These are phyloP conservation scores for Hypotaenidia okinawae DNA, from an alignment of 2,797 vertebrate genomes.

Conservation along the genomic window DNA sequence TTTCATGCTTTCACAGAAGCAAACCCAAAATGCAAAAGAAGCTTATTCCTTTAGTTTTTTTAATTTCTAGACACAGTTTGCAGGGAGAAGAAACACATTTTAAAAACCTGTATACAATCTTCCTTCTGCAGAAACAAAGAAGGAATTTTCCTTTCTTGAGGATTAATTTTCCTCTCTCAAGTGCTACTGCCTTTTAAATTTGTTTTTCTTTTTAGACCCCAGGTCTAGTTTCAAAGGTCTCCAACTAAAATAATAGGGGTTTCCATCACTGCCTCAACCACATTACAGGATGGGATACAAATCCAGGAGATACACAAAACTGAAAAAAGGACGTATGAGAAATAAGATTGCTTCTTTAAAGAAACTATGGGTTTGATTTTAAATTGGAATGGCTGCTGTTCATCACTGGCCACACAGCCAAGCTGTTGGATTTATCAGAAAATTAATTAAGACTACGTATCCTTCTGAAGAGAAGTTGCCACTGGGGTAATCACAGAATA, in stretches of 20 bases:
- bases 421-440: not conserved
- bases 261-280: not conserved
- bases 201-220: not conserved
- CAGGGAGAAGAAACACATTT: not conserved
- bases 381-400: not conserved
- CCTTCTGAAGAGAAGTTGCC: not conserved
- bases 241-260: not conserved
- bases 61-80: not conserved
- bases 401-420: not conserved
- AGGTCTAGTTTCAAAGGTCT: not conserved
- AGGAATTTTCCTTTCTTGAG: not conserved
- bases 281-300: not conserved
- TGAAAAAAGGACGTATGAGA: not conserved
- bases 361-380: not conserved
- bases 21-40: not conserved
- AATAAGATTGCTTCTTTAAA: not conserved
- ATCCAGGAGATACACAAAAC: not conserved
- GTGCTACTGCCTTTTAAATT: not conserved
- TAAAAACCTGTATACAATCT: not conserved
- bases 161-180: not conserved
- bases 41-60: not conserved
- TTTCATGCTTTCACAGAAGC: conserved; percentile 11
- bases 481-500: not conserved
- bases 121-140: not conserved
- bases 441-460: not conserved